Evolutionary conservation across 2,113 vertebrate species (phyloP).

Genomic region (Polypterus bichir): DNA sequence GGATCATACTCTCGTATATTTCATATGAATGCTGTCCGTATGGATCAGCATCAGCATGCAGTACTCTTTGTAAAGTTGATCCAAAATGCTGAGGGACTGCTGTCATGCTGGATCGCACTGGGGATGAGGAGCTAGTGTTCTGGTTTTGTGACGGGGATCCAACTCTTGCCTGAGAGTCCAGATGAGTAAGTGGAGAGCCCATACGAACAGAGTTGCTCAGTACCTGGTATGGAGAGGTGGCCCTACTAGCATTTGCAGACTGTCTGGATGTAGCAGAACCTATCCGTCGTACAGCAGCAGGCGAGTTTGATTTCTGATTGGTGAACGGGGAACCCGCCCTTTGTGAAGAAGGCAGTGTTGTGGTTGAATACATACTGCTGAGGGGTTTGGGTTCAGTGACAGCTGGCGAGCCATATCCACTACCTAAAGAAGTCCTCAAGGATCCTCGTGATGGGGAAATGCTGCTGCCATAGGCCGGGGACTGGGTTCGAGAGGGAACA

Average conservation of each 20-base stretch:
- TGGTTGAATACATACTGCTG: constrained; percentile 64
- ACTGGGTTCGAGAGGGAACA: constrained; percentile 86
- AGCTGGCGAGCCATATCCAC: constrained; percentile 71
- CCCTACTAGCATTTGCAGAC: constrained; percentile 42
- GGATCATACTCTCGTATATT: constrained; percentile 84
- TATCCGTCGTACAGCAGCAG: constrained; percentile 57
- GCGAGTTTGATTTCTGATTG: constrained; percentile 63
- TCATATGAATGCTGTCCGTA: constrained; percentile 74
- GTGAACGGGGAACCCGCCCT: constrained; percentile 63
- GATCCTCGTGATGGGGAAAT: constrained; percentile 79
- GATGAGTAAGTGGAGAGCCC: constrained; percentile 66
- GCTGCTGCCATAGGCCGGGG: constrained; percentile 71
- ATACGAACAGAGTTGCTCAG: constrained; percentile 42
- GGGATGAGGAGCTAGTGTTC: constrained; percentile 65
- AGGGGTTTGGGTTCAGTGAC: constrained; percentile 64
- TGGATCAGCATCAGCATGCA: constrained; percentile 59
- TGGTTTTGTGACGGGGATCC: constrained; percentile 56
- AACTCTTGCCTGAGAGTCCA: constrained; percentile 47
- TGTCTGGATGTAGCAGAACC: constrained; percentile 60
- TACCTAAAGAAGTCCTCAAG: constrained; percentile 67
- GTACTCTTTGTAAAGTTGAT: constrained; percentile 62
- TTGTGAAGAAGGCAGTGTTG: constrained; percentile 65
- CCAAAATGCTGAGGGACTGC: constrained; percentile 83
- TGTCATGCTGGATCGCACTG: constrained; percentile 71
- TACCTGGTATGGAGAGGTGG: constrained; percentile 57